These are phyloP conservation scores for Chrysolina haemoptera DNA, from an alignment of 2,888 invertebrate genomes.

Conservation along the genomic window DNA sequence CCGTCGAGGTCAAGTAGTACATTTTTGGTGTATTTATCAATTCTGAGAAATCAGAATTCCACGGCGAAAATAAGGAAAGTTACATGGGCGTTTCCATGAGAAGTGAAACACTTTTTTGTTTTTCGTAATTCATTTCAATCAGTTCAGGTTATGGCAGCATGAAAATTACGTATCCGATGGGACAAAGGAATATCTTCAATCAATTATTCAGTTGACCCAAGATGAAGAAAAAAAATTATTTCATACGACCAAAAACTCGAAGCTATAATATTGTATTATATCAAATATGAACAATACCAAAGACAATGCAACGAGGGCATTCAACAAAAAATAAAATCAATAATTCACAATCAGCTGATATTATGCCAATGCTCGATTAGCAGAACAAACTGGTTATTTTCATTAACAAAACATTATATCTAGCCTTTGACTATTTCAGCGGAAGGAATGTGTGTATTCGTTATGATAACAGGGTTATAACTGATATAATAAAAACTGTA, in stretches of 20 bases:
- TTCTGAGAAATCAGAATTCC: too few relatives aligned
- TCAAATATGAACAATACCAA: background rate
- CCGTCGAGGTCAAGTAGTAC: too few relatives aligned
- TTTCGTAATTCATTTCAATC: too few relatives aligned
- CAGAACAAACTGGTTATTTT: background rate
- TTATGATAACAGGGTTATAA: conserved; percentile 4
- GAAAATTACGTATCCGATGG: too few relatives aligned
- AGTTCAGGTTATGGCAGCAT: too few relatives aligned
- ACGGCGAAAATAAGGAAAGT: too few relatives aligned
- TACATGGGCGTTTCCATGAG: too few relatives aligned
- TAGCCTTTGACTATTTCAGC: background rate
- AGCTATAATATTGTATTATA: background rate
- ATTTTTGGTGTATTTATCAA: too few relatives aligned
- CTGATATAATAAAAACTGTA: background rate
- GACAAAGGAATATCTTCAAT: too few relatives aligned
- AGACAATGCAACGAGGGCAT: background rate
- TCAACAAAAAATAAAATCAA: background rate
- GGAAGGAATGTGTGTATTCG: conserved; percentile 7
- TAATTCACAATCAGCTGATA: conserved; percentile 8
- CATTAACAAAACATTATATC: background rate
- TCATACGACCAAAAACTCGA: background rate
- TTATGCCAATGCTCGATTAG: background rate
- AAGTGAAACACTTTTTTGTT: too few relatives aligned
- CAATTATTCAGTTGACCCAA: too few relatives aligned
- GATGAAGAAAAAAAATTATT: too few relatives aligned